Percentiles rank a stretch among this genome's conserved stretches.
These are phyloP conservation scores for Eleutherodactylus coqui DNA, from an alignment of 2,797 vertebrate species.

Conservation along the genomic window DNA sequence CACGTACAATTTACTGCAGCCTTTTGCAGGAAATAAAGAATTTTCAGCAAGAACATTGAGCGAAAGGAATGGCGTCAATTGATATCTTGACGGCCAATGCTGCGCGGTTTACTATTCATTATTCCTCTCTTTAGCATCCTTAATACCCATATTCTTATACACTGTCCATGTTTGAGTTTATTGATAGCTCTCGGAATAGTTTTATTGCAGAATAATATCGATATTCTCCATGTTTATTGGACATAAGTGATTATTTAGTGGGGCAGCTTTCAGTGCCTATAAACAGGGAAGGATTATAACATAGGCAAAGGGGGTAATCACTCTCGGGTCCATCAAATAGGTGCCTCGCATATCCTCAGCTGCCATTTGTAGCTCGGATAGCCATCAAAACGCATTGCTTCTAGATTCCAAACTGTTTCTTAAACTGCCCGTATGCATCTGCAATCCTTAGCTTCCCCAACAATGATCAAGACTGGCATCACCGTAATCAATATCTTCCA, in stretches of 20 bases:
- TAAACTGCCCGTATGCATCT: too few species aligned
- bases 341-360: not conserved
- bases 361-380: not conserved
- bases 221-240: not conserved
- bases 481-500: too few species aligned
- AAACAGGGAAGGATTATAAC: not conserved
- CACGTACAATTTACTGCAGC: not conserved
- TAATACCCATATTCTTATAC: too few species aligned
- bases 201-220: not conserved
- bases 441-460: too few species aligned
- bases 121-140: not conserved
- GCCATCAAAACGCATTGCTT: not conserved
- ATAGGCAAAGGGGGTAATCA: not conserved
- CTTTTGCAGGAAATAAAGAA: not conserved
- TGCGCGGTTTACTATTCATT: not conserved
- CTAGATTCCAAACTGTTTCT: not conserved
- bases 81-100: too few species aligned
- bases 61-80: not conserved
- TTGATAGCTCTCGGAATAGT: not conserved
- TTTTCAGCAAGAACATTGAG: not conserved
- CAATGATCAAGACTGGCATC: too few species aligned
- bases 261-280: not conserved
- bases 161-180: not conserved
- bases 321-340: not conserved
- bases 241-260: not conserved